Base-by-base conservation (phyloP, 2,113 vertebrate genomes). In the Connochaetes taurinus region DNA sequence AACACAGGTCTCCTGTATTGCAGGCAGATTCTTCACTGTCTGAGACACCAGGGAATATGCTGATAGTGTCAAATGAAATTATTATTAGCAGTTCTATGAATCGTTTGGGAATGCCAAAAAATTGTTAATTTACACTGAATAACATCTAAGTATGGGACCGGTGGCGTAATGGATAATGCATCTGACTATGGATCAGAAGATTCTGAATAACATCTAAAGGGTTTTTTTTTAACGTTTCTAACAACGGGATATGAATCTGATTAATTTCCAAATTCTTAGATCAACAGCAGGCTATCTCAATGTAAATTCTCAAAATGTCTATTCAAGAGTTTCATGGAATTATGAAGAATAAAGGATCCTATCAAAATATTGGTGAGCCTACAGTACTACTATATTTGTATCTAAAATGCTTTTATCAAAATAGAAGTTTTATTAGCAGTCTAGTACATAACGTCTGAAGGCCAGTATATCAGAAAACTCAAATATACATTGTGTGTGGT, bases 211-310 rank as follows among this genome's bases (percentile, higher is more conserved):
- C 55, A 85, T 33, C 64, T 64, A 64, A 95, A 33, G 86, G 19
- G 25, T 55, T 82, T 94, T 55, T 82, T 94, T 92, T 87, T 19
- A 95, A 80, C 12, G 45, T 14, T 74, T 78, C n/a, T 94, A 95
- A 97, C 14, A 76, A 97, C 43, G 9, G 71, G 3, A 91, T 43
- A 2, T 23, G 12, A 94, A 40, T 87, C 7, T 83, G 25, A 93
- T 71, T 92, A 96, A 92, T 17, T 74, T 96, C 55, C 81, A 67
- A 91, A 76, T 95, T 81, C 84, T 96, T 92, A 91, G 9, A 93
- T 93, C 10, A 90, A 86, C 0, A 67, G 67, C n/a, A 93, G 40
- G 19, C 43, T 87, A 92, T 29, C 8, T 36, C 40, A 93, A 13
- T 43, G 31, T 87, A 92, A 92, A 81, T 76, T 94, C 16, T 36